Percentiles rank a stretch among this genome's conserved stretches.
Evolutionary conservation across 2,797 vertebrate species (phyloP).

Genomic region (Enteromius thamalakanensis): DNA sequence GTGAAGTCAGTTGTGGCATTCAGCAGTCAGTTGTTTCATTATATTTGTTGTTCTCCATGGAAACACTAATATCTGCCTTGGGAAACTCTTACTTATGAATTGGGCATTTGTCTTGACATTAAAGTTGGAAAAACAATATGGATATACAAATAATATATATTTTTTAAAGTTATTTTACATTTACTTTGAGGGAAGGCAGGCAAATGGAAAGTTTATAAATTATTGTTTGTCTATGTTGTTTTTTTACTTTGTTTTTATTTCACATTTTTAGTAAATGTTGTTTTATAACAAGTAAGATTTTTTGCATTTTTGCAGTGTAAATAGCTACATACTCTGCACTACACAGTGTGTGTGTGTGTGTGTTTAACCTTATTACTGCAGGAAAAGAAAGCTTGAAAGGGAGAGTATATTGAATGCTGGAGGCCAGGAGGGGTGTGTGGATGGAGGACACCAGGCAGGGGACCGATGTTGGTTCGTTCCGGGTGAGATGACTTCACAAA

Average conservation of each 20-base stretch:
- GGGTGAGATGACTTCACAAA: slow-evolving; percentile 73
- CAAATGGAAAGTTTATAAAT: too few species aligned
- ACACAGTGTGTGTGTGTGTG: too few species aligned
- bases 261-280: background rate
- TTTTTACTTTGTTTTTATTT: background rate
- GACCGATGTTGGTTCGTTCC: slow-evolving; percentile 61
- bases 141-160: background rate
- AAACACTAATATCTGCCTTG: background rate
- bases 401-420: slow-evolving; percentile 8
- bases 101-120: background rate
- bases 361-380: background rate
- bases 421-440: slow-evolving; percentile 9
- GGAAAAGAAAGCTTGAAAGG: slow-evolving; percentile 33
- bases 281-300: too few species aligned
- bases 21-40: background rate
- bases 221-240: background rate
- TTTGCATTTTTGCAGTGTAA: background rate
- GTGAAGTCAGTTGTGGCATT: background rate
- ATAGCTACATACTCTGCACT: background rate
- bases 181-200: too few species aligned
- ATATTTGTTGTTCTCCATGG: background rate
- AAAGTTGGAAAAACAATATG: background rate
- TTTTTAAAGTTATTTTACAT: too few species aligned
- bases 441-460: slow-evolving; percentile 25
- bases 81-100: background rate